Evolutionary conservation across 2,113 vertebrate genomes (phyloP), one percentile per base, ranked within the genome.

Genomic region (Cyprinodon brontotheroides): DNA sequence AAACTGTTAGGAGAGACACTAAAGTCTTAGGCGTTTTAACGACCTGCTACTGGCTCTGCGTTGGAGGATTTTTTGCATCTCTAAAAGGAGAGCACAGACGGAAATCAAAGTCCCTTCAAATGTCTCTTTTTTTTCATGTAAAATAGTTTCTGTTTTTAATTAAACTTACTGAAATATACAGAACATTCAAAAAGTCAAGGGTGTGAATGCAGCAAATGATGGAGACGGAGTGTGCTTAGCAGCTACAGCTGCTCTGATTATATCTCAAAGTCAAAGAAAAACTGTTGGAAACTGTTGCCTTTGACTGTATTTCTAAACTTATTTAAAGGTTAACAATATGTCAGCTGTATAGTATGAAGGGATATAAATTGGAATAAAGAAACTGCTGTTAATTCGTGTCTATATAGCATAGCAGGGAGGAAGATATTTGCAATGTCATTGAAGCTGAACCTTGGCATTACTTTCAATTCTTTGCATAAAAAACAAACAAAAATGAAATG

Each of bases 81-180:
- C 72, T 82, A 86, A 81, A 85, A 70, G 0, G 75, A 81, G 64
- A 88, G 86, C 84, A 89, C 78, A 89, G 91, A 84, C 43, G 76
- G 65, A 89, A 90, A 92, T 92, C 88, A 90, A 90, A 90, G 87
- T 75, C 88, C 74, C 85, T 92, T 91, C 84, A 88, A 83, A 65
- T n/a, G 62, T 53, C 10, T 79, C 83, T 86, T 83, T 78, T n/a
- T 87, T 86, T 82, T 77, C n/a, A 80, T 87, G 87, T 72, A 66
- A 90, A 89, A 89, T 10, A 5, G 66, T 20, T 59, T 76, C 72
- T 72, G 45, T 85, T 89, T 29, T 91, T 89, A 89, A 90, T 87
- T 79, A 66, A 88, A 78, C 72, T 64, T 70, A 65, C 48, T 74
- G 65, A 48, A 61, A 72, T 17, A 73, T 72, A 77, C 39, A 43